Conservation (phyloP, 2,113 vertebrate genomes). For the Oreochromis tanganicae region DNA sequence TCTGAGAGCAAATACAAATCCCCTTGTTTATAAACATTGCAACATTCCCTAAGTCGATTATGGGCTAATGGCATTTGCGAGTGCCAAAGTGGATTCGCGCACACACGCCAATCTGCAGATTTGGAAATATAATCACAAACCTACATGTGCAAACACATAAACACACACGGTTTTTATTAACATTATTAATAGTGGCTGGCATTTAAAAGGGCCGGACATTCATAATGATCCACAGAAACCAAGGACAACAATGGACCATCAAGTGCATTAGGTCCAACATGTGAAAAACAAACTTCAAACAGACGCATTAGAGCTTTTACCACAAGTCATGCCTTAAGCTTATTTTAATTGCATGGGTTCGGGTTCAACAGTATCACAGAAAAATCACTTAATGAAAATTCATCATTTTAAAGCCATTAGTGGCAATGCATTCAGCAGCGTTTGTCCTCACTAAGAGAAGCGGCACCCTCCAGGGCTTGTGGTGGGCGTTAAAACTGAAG, state of each 20-base stretch:
- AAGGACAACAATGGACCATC: neutral
- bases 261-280: neutral
- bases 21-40: conserved; percentile 62
- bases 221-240: neutral
- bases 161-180: neutral
- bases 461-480: neutral
- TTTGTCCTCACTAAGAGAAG: neutral
- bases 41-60: conserved; percentile 58
- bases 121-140: neutral
- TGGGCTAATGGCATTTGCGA: conserved; percentile 47
- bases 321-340: neutral
- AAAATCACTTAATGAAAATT: neutral
- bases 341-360: conserved; percentile 4
- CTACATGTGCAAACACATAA: neutral
- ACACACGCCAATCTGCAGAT: neutral
- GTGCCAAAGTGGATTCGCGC: neutral
- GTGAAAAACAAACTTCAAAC: neutral
- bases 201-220: conserved; percentile 11
- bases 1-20: conserved; percentile 58
- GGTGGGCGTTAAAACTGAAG: conserved; percentile 3
- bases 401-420: neutral
- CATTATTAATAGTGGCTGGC: neutral
- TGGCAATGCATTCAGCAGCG: neutral
- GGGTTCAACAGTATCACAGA: neutral
- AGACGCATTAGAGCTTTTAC: neutral